phyloP scores from a whole-genome alignment of 30 jellyfish, hydroid and myxozoan genomes.

The Hydractinia echinata region DNA sequence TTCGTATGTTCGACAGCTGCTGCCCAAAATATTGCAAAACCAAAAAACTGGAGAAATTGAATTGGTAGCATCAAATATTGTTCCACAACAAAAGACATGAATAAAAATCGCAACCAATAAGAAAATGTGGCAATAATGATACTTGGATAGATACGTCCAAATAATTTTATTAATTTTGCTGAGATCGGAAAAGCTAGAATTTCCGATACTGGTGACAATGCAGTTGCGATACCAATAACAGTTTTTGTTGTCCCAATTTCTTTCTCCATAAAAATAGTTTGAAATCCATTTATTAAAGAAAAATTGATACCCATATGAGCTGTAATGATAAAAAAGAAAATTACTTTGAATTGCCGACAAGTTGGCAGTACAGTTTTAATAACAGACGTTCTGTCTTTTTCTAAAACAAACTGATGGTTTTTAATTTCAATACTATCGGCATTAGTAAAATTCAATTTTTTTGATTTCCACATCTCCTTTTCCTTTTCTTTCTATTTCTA shows the following conservation, averaged over 20 bases:
- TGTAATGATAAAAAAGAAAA: neutral
- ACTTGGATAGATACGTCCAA: conserved; percentile 12
- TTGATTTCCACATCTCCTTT: neutral
- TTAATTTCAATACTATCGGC: no score
- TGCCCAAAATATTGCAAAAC: conserved; percentile 14
- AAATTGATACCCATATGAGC: conserved; percentile 9
- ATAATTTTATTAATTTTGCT: neutral
- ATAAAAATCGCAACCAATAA: conserved; percentile 3
- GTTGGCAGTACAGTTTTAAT: no score
- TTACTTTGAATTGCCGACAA: neutral
- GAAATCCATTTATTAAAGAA: neutral
- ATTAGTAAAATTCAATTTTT: no score
- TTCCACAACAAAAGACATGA: neutral
- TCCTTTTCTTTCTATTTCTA: neutral
- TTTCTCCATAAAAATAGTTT: neutral
- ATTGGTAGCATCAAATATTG: conserved; percentile 6
- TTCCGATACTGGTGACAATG: neutral
- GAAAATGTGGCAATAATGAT: conserved; percentile 13
- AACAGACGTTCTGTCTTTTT: no score
- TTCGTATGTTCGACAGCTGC: conserved; percentile 18
- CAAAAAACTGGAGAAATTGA: neutral
- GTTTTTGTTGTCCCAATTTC: conserved; percentile 18
- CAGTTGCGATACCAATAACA: neutral
- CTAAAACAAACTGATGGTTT: no score
- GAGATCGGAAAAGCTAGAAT: neutral